A percentile compares a stretch with the other conserved stretches of the same genome.
These are phyloP conservation scores for Agrochola lychnidis DNA, from an alignment of 2,888 invertebrate genomes.

Conservation along the genomic window DNA sequence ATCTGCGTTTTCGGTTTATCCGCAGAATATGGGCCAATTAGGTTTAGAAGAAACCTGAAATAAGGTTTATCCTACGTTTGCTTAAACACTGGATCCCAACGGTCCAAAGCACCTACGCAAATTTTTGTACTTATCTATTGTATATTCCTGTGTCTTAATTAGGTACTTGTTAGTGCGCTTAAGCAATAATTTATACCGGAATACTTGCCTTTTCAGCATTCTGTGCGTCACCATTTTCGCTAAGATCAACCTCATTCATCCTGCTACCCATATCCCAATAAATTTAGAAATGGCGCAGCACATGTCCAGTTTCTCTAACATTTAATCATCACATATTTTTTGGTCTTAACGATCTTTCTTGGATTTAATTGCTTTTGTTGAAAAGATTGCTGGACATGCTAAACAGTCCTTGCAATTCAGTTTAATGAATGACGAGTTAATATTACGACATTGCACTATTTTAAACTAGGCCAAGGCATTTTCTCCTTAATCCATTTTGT, in stretches of 20 bases:
- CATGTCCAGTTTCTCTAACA: not conserved
- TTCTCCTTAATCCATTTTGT: slow-evolving; percentile 11
- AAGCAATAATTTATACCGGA: not conserved
- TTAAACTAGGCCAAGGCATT: slow-evolving; percentile 7
- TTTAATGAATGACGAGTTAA: not conserved
- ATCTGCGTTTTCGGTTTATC: not conserved
- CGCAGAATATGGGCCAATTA: not conserved
- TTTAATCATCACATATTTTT: not conserved
- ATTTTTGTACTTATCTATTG: not conserved
- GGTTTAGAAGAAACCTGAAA: not conserved
- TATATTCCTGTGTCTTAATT: not conserved
- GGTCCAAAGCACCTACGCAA: not conserved
- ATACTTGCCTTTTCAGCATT: not conserved
- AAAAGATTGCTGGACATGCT: not conserved
- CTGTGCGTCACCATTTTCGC: not conserved
- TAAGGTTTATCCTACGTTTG: no score
- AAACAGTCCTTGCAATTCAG: not conserved
- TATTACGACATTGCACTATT: slow-evolving; percentile 5
- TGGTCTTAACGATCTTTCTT: not conserved
- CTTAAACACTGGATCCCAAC: not conserved
- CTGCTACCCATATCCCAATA: no score
- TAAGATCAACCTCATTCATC: not conserved
- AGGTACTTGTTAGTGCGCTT: not conserved
- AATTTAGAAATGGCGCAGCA: not conserved
- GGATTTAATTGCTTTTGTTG: not conserved